These are phyloP conservation scores for Neogale vison DNA, from an alignment of 2,113 vertebrate genomes.

Conservation along the genomic window DNA sequence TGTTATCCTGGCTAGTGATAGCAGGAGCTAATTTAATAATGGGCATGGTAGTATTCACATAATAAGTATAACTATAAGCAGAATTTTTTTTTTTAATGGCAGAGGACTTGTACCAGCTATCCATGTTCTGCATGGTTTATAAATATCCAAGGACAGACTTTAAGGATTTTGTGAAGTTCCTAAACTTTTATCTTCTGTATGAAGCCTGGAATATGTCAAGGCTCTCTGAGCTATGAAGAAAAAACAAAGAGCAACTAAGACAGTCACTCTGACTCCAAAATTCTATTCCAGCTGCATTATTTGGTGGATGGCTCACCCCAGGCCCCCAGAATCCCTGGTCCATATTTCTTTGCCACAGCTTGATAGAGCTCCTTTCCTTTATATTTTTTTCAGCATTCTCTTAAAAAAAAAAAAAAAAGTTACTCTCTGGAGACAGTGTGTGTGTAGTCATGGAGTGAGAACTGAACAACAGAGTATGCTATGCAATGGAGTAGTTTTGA, in stretches of 20 bases:
- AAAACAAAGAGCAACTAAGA: background rate
- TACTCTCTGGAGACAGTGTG: background rate
- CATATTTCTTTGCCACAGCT: background rate
- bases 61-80: background rate
- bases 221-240: background rate
- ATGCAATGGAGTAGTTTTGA: background rate
- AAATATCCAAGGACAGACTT: background rate
- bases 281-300: background rate
- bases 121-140: background rate
- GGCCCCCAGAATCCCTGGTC: background rate
- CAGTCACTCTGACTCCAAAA: background rate
- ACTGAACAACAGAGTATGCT: background rate
- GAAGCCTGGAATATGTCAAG: background rate
- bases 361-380: background rate
- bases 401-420: background rate
- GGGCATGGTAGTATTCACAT: background rate
- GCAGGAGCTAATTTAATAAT: background rate
- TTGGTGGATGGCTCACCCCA: background rate
- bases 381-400: background rate
- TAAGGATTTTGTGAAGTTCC: background rate
- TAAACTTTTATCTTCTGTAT: background rate
- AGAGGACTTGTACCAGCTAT: background rate
- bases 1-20: background rate
- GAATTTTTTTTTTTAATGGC: background rate
- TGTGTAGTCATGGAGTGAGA: background rate